phyloP scores from a whole-genome alignment of 2,888 invertebrate genomes.

The Sisyra nigra region DNA sequence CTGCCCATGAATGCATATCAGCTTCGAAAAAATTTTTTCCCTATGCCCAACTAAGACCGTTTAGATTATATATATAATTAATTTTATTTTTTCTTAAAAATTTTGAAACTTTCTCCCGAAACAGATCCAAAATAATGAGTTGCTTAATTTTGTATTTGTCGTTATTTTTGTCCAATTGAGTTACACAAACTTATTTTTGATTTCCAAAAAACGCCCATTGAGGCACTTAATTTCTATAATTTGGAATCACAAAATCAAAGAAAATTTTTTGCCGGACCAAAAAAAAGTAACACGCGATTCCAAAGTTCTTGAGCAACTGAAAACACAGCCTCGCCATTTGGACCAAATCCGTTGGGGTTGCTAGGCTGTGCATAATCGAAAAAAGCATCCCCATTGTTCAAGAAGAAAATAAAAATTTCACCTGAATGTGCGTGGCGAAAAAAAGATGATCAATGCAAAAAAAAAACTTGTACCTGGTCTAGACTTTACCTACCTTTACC shows the following conservation, averaged over 20 bases:
- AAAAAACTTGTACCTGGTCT: slow-evolving; percentile 3
- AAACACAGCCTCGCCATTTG: neutral
- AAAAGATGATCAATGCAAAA: slow-evolving; percentile 2
- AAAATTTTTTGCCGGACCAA: neutral
- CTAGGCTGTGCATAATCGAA: too few species aligned
- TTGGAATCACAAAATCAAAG: too few species aligned
- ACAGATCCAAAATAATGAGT: too few species aligned
- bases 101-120: too few species aligned
- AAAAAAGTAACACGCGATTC: slow-evolving; percentile 1
- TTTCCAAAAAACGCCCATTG: neutral
- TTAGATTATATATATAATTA: too few species aligned
- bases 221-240: neutral
- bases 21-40: too few species aligned
- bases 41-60: too few species aligned
- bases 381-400: too few species aligned
- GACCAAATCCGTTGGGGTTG: slow-evolving; percentile 2
- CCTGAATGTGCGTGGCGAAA: neutral
- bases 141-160: too few species aligned
- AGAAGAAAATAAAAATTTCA: neutral
- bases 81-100: too few species aligned
- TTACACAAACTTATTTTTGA: neutral
- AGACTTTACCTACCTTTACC: neutral
- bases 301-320: slow-evolving; percentile 3
- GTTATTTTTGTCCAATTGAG: too few species aligned
- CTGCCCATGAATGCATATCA: too few species aligned